These are phyloP conservation scores for Pyralis farinalis DNA, from an alignment of 2,888 invertebrate species.

Conservation along the genomic window DNA sequence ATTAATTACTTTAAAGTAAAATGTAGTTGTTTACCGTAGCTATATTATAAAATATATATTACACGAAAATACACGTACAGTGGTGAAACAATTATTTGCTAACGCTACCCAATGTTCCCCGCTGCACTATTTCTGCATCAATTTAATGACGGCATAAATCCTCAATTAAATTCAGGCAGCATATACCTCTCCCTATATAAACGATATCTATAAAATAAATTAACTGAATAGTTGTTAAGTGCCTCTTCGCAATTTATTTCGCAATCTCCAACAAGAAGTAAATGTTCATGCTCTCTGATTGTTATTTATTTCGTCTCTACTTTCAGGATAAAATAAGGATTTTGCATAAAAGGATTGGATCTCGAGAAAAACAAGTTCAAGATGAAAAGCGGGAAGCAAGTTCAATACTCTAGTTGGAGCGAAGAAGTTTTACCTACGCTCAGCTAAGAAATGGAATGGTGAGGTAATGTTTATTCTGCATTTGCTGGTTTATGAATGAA, in stretches of 20 bases:
- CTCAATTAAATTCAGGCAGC: slow-evolving; percentile 56
- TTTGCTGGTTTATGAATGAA: background rate
- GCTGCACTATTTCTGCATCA: slow-evolving; percentile 71
- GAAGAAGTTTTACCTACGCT: slow-evolving; percentile 1
- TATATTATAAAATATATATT: too few relatives aligned
- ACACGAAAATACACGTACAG: too few relatives aligned
- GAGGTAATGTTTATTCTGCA: background rate
- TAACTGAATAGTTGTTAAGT: slow-evolving; percentile 28
- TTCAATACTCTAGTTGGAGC: background rate
- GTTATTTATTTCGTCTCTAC: slow-evolving; percentile 9
- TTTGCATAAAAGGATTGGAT: slow-evolving; percentile 7
- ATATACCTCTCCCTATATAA: slow-evolving; percentile 29
- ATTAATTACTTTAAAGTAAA: too few relatives aligned
- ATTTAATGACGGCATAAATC: slow-evolving; percentile 74
- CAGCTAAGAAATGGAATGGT: background rate
- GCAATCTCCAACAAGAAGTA: slow-evolving; percentile 13
- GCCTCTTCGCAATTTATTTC: slow-evolving; percentile 14
- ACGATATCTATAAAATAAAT: slow-evolving; percentile 31
- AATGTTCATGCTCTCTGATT: background rate
- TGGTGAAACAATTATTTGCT: slow-evolving; percentile 25
- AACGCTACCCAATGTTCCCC: slow-evolving; percentile 35
- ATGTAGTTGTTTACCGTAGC: too few relatives aligned
- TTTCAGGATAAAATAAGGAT: background rate
- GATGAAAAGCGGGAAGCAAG: slow-evolving; percentile 3
- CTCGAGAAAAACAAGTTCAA: slow-evolving; percentile 1